Conservation (phyloP, 2,888 invertebrate genomes). For the Plagodis pulveraria region DNA sequence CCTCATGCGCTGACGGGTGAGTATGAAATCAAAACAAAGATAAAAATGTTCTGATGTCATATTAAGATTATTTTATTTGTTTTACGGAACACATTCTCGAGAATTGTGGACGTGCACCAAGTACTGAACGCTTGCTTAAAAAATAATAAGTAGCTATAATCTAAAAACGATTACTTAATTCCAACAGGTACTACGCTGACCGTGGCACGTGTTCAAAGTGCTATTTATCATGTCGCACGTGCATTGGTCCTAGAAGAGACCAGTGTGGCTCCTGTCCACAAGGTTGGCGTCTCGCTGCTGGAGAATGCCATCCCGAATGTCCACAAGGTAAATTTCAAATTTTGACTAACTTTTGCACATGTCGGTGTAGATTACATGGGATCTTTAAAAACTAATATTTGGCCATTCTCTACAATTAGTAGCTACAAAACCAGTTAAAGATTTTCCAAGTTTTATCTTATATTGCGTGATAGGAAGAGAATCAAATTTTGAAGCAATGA, state of each 20-base stretch:
- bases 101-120: no score
- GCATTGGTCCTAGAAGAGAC: conserved; percentile 92
- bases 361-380: neutral
- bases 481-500: no score
- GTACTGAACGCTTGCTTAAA: neutral
- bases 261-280: conserved; percentile 93
- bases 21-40: conserved; percentile 21
- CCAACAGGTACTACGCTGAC: conserved; percentile 92
- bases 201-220: conserved; percentile 93
- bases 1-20: conserved; percentile 88
- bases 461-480: no score
- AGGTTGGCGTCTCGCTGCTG: conserved; percentile 92
- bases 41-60: no score
- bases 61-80: neutral
- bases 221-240: conserved; percentile 93
- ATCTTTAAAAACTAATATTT: neutral
- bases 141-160: no score
- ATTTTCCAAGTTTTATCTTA: no score
- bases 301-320: conserved; percentile 94
- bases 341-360: neutral
- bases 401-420: no score
- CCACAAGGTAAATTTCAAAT: conserved; percentile 85
- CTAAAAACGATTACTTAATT: neutral
- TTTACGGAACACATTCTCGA: neutral
- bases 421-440: no score